phyloP scores from a whole-genome alignment of 2,113 vertebrate genomes.

The Scomber scombrus region DNA sequence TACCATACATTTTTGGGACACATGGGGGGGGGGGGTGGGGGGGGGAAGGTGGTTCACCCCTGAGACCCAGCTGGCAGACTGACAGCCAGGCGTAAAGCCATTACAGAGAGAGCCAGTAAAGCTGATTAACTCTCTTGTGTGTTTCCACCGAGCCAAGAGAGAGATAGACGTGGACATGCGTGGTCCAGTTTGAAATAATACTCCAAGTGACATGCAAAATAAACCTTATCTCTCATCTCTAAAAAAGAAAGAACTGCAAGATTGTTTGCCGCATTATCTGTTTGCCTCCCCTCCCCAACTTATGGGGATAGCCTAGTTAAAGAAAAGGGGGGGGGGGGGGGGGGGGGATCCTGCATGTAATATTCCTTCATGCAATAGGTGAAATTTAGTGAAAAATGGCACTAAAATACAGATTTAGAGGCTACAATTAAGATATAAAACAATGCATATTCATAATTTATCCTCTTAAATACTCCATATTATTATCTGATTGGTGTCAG shows the following conservation, averaged over 20 bases:
- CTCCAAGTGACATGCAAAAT: slow-evolving; percentile 58
- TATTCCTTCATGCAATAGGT: neutral
- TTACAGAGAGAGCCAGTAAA: slow-evolving; percentile 70
- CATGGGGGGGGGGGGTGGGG: no score
- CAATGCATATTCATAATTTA: neutral
- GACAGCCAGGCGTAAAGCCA: slow-evolving; percentile 56
- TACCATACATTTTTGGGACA: slow-evolving; percentile 31
- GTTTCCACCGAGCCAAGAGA: slow-evolving; percentile 43
- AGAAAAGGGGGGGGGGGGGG: neutral
- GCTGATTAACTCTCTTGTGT: slow-evolving; percentile 77
- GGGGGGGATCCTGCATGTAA: neutral
- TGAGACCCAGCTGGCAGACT: slow-evolving; percentile 79
- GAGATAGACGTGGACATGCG: slow-evolving; percentile 34
- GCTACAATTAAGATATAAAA: neutral
- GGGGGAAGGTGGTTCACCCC: neutral
- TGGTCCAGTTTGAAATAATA: slow-evolving; percentile 69
- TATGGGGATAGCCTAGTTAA: slow-evolving; percentile 48
- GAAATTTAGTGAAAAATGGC: neutral
- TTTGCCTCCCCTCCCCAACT: slow-evolving; percentile 40
- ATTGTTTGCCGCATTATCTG: slow-evolving; percentile 63
- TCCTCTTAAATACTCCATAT: neutral
- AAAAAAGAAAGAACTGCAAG: neutral
- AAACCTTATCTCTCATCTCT: slow-evolving; percentile 16
- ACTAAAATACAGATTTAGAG: neutral
- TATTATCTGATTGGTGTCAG: neutral